A percentile compares a stretch with the other conserved stretches of the same genome.
phyloP scores from a whole-genome alignment of 2,888 invertebrate genomes.

The Melikaiella ostensackeni region DNA sequence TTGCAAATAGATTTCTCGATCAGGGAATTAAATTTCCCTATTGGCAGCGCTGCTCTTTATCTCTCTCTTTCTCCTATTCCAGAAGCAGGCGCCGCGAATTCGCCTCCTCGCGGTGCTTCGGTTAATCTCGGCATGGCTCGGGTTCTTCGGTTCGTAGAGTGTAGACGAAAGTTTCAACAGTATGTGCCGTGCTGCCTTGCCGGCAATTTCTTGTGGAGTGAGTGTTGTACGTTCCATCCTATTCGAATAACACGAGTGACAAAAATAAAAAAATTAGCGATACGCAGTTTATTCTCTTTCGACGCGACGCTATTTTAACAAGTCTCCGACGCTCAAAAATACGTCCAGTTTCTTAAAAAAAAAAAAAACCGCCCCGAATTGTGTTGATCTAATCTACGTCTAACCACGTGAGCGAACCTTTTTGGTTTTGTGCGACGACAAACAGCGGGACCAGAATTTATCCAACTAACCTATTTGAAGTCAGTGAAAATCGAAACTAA shows the following conservation, averaged over 20 bases:
- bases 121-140: conserved; percentile 15
- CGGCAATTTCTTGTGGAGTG: conserved; percentile 61
- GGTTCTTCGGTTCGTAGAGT: conserved; percentile 20
- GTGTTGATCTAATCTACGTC: background rate
- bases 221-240: conserved; percentile 42
- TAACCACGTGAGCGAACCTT: conserved; percentile 40
- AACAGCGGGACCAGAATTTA: background rate
- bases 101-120: conserved; percentile 24
- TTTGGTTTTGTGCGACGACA: conserved; percentile 22
- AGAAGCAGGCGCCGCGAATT: conserved; percentile 39
- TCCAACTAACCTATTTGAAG: background rate
- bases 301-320: conserved; percentile 16
- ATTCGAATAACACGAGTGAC: conserved; percentile 43
- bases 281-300: conserved; percentile 41
- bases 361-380: background rate
- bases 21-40: conserved; percentile 34
- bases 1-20: conserved; percentile 30
- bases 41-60: conserved; percentile 7
- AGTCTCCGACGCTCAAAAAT: conserved; percentile 38
- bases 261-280: conserved; percentile 37
- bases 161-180: conserved; percentile 55
- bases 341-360: background rate
- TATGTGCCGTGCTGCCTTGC: conserved; percentile 73
- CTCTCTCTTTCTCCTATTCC: background rate
- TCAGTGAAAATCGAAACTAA: background rate